Conservation (phyloP, 2,113 vertebrate genomes). For the Oncorhynchus masou region DNA sequence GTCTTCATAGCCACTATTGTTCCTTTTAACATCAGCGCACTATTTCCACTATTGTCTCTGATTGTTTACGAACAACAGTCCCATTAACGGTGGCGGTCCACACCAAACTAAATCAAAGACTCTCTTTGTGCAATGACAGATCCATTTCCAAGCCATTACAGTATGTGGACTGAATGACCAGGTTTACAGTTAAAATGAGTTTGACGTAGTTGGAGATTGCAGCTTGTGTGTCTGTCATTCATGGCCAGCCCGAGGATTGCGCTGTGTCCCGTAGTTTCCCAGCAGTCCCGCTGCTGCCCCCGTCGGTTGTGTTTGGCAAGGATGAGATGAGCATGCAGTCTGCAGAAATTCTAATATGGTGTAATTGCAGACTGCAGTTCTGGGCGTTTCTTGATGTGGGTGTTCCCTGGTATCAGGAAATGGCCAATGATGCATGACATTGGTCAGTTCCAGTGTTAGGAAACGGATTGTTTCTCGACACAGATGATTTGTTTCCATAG, state of each 20-base stretch:
- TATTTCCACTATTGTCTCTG: not conserved
- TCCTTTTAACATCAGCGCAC: not conserved
- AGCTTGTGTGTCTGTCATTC: not conserved
- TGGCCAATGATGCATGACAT: too few species aligned
- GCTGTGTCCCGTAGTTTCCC: not conserved
- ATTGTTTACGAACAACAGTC: not conserved
- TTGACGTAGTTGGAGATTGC: not conserved
- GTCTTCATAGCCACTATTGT: conserved; percentile 2
- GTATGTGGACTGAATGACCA: conserved; percentile 9
- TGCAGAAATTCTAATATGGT: not conserved
- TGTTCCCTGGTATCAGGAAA: too few species aligned
- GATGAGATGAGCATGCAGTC: not conserved
- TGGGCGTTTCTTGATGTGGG: too few species aligned
- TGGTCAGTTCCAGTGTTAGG: too few species aligned
- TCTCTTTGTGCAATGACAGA: not conserved
- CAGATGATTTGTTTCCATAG: too few species aligned
- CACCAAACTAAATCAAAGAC: not conserved
- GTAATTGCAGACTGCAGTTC: too few species aligned
- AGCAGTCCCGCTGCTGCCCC: conserved; percentile 4
- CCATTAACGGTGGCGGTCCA: not conserved
- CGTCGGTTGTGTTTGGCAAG: conserved; percentile 15
- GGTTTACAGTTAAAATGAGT: not conserved
- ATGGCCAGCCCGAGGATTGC: not conserved
- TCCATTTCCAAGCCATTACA: not conserved
- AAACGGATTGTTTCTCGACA: too few species aligned